phyloP scores from a whole-genome alignment of 2,888 invertebrate genomes.

The Bruchidius siliquastri region DNA sequence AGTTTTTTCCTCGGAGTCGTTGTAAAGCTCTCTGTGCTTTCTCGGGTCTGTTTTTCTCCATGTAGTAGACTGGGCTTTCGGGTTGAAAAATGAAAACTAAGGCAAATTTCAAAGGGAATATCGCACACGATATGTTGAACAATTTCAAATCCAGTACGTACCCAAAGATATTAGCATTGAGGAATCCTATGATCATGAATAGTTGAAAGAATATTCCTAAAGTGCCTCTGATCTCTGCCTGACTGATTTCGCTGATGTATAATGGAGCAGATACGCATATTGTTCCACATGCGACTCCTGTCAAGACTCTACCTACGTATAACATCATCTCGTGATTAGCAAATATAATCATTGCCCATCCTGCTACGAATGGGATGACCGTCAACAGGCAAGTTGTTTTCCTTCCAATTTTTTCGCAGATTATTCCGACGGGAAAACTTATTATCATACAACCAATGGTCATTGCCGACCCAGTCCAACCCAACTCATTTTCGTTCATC shows the following conservation, averaged over 20 bases:
- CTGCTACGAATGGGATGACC: conserved; percentile 64
- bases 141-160: conserved; percentile 50
- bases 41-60: conserved; percentile 59
- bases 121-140: conserved; percentile 61
- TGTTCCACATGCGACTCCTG: conserved; percentile 72
- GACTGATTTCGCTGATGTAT: conserved; percentile 81
- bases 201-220: conserved; percentile 82
- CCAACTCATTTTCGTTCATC: conserved; percentile 48
- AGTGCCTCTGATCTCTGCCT: conserved; percentile 76
- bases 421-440: conserved; percentile 65
- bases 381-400: conserved; percentile 63
- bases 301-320: conserved; percentile 60
- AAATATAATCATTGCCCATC: conserved; percentile 70
- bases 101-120: conserved; percentile 66
- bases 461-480: conserved; percentile 67
- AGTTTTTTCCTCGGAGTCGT: conserved; percentile 67
- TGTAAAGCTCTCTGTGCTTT: conserved; percentile 66
- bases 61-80: conserved; percentile 73
- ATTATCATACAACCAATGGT: conserved; percentile 68
- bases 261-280: conserved; percentile 80
- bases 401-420: conserved; percentile 55
- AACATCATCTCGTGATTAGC: conserved; percentile 59
- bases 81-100: conserved; percentile 76
- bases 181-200: conserved; percentile 79
- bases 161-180: conserved; percentile 70